Evolutionary conservation across 2,888 invertebrate species (phyloP), one percentile per base, ranked within the genome.

Genomic region (Drosophila borealis): DNA sequence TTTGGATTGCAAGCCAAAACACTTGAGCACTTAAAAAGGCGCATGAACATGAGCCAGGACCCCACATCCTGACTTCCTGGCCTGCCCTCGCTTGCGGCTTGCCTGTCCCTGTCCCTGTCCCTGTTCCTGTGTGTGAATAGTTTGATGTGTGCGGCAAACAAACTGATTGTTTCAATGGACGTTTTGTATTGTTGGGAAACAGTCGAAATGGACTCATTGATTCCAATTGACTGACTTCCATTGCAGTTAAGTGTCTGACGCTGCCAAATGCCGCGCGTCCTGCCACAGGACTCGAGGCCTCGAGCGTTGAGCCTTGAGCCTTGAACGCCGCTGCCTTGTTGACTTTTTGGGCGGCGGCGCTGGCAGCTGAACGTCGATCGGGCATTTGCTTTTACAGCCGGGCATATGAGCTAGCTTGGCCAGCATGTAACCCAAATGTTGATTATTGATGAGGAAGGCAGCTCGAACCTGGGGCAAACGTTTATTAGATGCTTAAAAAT

Each of bases 171-270:
- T 86, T 87, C 84, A 80, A 78, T 87, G 69, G 51, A 19, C 81
- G 74, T 75, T 88, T 80, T 80, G 73, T 66, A 78, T 81, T 86
- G 86, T 90, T 89, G 89, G 89, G 87, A 89, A 90, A 91, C 90
- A 90, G 88, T 81, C 83, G 86, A 90, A 85, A 89, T 87, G 89
- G 76, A 89, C 88, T 90, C 91, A 91, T 92, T 90, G 91, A 92
- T 92, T 92, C 92, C 92, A 86, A 91, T 88, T 91, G 92, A 92
- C 91, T 92, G 92, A 89, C 81, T 89, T 88, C 88, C 89, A 91
- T 90, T 92, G 87, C 89, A 91, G 86, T 90, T 90, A 90, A 91
- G 91, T 91, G 91, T 90, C 88, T 80, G 89, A 82, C 81, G 80
- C 82, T 72, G 85, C 78, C 80, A 82, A 87, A 84, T 79, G 83